phyloP scores from a whole-genome alignment of 2,888 invertebrate genomes.

The Perizoma flavofasciatum region DNA sequence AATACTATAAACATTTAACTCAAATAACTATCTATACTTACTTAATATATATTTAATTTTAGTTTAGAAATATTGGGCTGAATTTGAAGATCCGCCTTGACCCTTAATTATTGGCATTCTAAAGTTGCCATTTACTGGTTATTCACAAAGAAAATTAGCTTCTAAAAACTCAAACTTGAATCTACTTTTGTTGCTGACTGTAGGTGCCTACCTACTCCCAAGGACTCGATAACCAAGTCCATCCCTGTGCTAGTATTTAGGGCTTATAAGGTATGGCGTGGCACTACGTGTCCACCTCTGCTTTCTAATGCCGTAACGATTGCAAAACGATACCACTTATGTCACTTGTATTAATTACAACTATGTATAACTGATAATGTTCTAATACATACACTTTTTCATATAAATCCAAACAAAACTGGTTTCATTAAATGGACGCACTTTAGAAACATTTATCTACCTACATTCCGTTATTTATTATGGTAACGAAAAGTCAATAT shows the following conservation, averaged over 20 bases:
- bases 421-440: constrained; percentile 10
- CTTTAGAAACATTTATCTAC: constrained; percentile 17
- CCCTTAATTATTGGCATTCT: too few species aligned
- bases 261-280: constrained; percentile 71
- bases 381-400: constrained; percentile 35
- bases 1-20: too few species aligned
- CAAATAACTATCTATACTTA: too few species aligned
- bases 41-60: too few species aligned
- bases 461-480: constrained; percentile 16
- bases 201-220: constrained; percentile 5
- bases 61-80: too few species aligned
- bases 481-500: constrained; percentile 13
- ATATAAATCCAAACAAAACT: constrained; percentile 20
- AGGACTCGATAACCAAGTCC: constrained; percentile 33
- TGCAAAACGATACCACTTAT: constrained; percentile 76
- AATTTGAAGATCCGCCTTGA: too few species aligned
- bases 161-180: too few species aligned
- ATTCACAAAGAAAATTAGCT: too few species aligned
- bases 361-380: constrained; percentile 46
- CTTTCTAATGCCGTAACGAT: constrained; percentile 80
- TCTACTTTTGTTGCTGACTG: too few species aligned
- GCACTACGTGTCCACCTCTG: constrained; percentile 64
- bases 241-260: constrained; percentile 51
- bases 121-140: too few species aligned
- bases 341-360: constrained; percentile 75